These are phyloP conservation scores for Thelaira solivaga DNA, from an alignment of 2,888 invertebrate species.

Conservation along the genomic window DNA sequence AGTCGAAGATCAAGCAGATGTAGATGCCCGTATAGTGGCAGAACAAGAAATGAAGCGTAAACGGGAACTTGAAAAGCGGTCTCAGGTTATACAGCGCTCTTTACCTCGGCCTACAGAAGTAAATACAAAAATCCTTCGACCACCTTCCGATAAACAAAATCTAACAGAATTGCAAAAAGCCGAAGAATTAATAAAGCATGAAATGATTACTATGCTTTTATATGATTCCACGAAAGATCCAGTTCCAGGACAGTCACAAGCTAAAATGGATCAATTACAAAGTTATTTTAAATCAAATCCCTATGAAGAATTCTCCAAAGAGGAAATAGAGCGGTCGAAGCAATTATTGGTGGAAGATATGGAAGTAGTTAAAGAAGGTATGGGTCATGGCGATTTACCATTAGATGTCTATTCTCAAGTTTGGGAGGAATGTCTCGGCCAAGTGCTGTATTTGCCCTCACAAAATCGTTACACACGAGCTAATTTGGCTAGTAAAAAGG, in stretches of 20 bases:
- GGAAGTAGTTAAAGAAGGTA: slow-evolving; percentile 92
- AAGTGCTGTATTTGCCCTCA: slow-evolving; percentile 93
- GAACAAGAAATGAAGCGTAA: slow-evolving; percentile 83
- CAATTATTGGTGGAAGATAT: slow-evolving; percentile 87
- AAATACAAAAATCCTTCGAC: slow-evolving; percentile 88
- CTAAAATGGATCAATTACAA: slow-evolving; percentile 81
- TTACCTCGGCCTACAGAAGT: slow-evolving; percentile 91
- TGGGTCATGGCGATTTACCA: slow-evolving; percentile 96
- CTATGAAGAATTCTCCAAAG: slow-evolving; percentile 84
- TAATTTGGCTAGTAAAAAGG: slow-evolving; percentile 96
- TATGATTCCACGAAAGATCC: slow-evolving; percentile 92
- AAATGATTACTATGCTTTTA: slow-evolving; percentile 97
- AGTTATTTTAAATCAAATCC: slow-evolving; percentile 92
- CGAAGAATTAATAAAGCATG: slow-evolving; percentile 95
- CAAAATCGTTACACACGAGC: slow-evolving; percentile 96
- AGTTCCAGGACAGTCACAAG: slow-evolving; percentile 75
- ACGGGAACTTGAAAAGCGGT: slow-evolving; percentile 82
- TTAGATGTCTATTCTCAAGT: slow-evolving; percentile 95
- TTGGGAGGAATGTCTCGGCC: slow-evolving; percentile 97
- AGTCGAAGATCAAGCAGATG: slow-evolving; percentile 91
- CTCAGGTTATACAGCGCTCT: slow-evolving; percentile 90
- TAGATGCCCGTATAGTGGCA: slow-evolving; percentile 84
- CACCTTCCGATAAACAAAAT: slow-evolving; percentile 85
- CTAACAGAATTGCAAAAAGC: slow-evolving; percentile 94
- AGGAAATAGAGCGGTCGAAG: slow-evolving; percentile 83